Conservation (phyloP, 2,797 vertebrate genomes). For the Typhlichthys eigenmanni region DNA sequence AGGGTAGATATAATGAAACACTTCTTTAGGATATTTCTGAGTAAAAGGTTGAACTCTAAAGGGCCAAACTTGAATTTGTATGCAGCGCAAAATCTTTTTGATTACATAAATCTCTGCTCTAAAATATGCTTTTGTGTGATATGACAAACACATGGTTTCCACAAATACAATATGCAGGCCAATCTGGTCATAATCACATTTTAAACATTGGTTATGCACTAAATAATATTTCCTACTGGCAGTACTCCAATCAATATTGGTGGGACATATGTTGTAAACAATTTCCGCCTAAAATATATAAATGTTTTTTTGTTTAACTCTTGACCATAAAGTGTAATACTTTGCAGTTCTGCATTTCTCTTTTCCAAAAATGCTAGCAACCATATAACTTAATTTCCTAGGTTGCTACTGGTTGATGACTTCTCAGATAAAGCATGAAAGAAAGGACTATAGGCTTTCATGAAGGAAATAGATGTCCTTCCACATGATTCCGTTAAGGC, state of each 20-base stretch:
- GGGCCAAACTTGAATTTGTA: slow-evolving; percentile 39
- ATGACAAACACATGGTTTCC: slow-evolving; percentile 60
- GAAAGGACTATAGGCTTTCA: slow-evolving; percentile 1
- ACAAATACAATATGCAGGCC: slow-evolving; percentile 67
- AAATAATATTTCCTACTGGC: slow-evolving; percentile 62
- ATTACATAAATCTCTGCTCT: slow-evolving; percentile 54
- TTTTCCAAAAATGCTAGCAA: too few relatives aligned
- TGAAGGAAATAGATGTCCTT: background rate
- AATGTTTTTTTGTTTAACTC: too few relatives aligned
- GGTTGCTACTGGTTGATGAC: too few relatives aligned
- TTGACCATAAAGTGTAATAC: too few relatives aligned
- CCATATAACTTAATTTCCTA: too few relatives aligned
- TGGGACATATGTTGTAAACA: background rate
- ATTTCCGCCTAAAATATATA: background rate
- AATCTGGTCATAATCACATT: slow-evolving; percentile 79
- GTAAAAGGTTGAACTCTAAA: slow-evolving; percentile 35
- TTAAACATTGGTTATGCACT: slow-evolving; percentile 72
- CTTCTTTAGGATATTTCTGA: slow-evolving; percentile 3
- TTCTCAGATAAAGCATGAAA: background rate
- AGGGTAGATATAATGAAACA: background rate
- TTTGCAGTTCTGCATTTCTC: too few relatives aligned
- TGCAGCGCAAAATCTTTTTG: slow-evolving; percentile 36
- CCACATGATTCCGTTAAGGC: background rate
- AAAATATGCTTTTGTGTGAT: slow-evolving; percentile 67
- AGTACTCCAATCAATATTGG: slow-evolving; percentile 52